Base-by-base conservation (phyloP, 2,888 invertebrate genomes). In the Abrostola triplasia region DNA sequence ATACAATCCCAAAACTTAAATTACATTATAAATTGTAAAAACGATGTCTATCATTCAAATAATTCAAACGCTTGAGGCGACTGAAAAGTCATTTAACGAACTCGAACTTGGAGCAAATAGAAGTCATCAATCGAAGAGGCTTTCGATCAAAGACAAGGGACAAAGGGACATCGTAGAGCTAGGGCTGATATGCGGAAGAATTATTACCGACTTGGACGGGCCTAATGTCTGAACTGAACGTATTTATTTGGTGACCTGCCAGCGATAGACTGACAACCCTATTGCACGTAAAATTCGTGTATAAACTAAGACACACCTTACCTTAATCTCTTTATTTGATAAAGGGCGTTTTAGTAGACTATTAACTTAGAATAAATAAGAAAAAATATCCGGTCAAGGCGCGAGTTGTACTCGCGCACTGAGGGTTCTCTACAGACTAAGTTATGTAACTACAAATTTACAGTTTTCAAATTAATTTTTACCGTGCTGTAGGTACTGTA, bases 101-200 rank as follows among this genome's bases (percentile, higher is more conserved):
- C 79, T 84, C 87, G 79, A 84, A 84, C 83, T 87, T 81, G 77
- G 81, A 83, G 85, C 90, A 91, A 92, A 92, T 92, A 88, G 90
- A 85, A 84, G 90, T 86, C 91, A 92, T 92, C 92, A 92, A 92
- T 92, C 90, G 88, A 86, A 85, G 84, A 84, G 89, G 89, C 88
- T 90, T 89, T 90, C 90, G 88, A 90, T 91, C 90, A 90, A 90
- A 90, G 92, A 91, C 91, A 88, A 89, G 90, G 90, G 90, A 90
- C 89, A 91, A 90, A 86, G 87, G 88, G 88, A 87, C 87, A 82
- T 85, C 84, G 83, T 77, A 76, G 80, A 84, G 71, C 68, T 69
- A 81, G 76, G 82, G 80, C 84, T 89, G 88, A 89, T 88, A 88
- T 89, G 87, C 85, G 84, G 84, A 90, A 91, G 90, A 91, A 85